Base-by-base conservation (phyloP, 2,113 vertebrate genomes). In the Oncorhynchus masou region DNA sequence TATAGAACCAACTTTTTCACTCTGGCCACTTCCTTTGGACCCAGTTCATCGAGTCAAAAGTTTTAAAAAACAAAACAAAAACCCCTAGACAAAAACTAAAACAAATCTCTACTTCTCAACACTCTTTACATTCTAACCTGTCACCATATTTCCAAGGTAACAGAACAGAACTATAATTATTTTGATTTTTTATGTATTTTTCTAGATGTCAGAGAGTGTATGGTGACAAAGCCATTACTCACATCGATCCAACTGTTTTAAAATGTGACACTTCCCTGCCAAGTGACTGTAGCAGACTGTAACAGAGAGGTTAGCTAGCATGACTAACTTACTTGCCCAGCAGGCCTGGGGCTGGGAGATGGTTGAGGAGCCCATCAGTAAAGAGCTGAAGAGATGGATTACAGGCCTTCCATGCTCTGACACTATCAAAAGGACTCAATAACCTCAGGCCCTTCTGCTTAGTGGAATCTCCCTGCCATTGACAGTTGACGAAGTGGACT, bases 371-470 rank as follows among this genome's bases (percentile, higher is more conserved):
- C 39, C 45, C 75, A 31, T 16, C 39, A 76, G 16, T 74, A 60
- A 59, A 80, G 67, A 77, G 79, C 68, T 76, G 24, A 62, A 25
- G 70, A 85, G 81, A 90, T 85, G 83, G 82, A 87, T 86, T 81
- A 82, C 80, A 71, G 71, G 60, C 66, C 81, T 73, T 85, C 74
- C 71, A 66, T 66, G 69, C 76, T 82, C 72, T 88, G 89, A 88
- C 87, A 87, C 79, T 87, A 87, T 90, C 82, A 79, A 81, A 85
- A 82, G 76, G 72, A 86, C 75, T 86, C 83, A 80, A 85, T 85
- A 85, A 89, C 90, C 86, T 71, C 5, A 69, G 84, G 82, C 79
- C 71, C 77, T 79, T 79, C 45, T 84, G 88, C 83, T 87, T 74
- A 48, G 54, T 68, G 48, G 39, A 64, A 86, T 83, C 83, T 82